Evolutionary conservation across 2,797 vertebrate genomes (phyloP).

Genomic region (Silurus lanzhouensis): DNA sequence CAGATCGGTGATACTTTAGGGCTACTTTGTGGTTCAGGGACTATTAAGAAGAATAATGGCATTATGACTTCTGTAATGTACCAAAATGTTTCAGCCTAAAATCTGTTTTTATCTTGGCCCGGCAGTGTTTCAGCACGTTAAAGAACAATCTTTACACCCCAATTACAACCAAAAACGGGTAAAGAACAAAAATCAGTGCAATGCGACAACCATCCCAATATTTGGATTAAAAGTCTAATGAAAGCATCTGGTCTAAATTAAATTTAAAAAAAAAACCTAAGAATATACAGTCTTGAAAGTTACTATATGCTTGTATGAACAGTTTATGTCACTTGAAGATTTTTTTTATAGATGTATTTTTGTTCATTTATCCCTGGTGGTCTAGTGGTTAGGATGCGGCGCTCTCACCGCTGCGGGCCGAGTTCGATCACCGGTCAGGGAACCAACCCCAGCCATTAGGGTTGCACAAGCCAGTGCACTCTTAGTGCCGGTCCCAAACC

Average conservation of each 20-base stretch:
- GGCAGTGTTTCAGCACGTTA: background rate
- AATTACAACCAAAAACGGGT: background rate
- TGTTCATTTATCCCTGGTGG: no score
- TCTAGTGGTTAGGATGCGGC: no score
- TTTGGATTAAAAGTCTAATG: background rate
- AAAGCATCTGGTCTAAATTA: background rate
- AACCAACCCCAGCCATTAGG: no score
- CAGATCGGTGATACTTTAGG: background rate
- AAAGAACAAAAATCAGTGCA: background rate
- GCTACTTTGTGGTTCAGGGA: background rate
- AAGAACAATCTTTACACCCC: background rate
- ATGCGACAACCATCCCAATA: background rate
- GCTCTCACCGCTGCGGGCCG: no score
- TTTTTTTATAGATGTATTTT: no score
- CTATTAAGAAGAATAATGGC: background rate
- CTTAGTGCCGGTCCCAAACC: no score
- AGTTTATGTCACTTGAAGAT: no score
- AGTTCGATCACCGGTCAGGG: no score
- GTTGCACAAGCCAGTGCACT: no score
- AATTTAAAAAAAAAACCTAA: background rate
- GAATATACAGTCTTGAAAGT: background rate
- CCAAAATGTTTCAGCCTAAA: background rate
- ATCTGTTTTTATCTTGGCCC: background rate
- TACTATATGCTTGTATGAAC: no score
- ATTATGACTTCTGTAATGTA: background rate